phyloP scores from a whole-genome alignment of 2,888 invertebrate genomes.

The Harpalus rubripes region DNA sequence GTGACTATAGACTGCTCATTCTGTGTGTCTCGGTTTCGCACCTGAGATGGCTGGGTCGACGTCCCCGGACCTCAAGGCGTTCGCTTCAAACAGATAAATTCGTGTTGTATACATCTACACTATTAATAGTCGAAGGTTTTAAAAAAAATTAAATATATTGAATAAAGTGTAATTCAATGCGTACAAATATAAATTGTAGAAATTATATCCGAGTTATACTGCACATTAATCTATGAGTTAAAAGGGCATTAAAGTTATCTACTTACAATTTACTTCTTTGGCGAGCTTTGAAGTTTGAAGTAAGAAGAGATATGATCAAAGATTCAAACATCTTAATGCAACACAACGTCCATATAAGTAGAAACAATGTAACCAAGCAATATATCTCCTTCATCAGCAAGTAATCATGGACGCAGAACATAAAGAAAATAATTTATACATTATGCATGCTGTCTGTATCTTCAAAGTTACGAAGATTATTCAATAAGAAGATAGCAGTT shows the following conservation, averaged over 20 bases:
- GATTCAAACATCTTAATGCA: neutral
- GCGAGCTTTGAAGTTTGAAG: neutral
- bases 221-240: neutral
- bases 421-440: slow-evolving; percentile 38
- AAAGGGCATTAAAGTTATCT: neutral
- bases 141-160: neutral
- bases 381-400: neutral
- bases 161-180: neutral
- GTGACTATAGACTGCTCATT: too few species aligned
- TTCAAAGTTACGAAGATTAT: neutral
- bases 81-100: too few species aligned
- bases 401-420: slow-evolving; percentile 29
- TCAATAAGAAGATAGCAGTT: neutral
- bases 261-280: neutral
- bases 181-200: neutral
- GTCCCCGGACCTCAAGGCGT: too few species aligned
- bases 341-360: slow-evolving; percentile 7
- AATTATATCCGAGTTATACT: neutral
- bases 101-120: too few species aligned
- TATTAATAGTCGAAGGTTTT: too few species aligned
- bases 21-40: too few species aligned
- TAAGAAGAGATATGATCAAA: neutral
- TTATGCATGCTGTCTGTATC: slow-evolving; percentile 1
- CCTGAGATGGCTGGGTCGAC: too few species aligned
- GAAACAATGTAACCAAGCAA: slow-evolving; percentile 21